These are phyloP conservation scores for Amphiprion clarkii DNA, from an alignment of 2,797 vertebrate species.

Conservation along the genomic window DNA sequence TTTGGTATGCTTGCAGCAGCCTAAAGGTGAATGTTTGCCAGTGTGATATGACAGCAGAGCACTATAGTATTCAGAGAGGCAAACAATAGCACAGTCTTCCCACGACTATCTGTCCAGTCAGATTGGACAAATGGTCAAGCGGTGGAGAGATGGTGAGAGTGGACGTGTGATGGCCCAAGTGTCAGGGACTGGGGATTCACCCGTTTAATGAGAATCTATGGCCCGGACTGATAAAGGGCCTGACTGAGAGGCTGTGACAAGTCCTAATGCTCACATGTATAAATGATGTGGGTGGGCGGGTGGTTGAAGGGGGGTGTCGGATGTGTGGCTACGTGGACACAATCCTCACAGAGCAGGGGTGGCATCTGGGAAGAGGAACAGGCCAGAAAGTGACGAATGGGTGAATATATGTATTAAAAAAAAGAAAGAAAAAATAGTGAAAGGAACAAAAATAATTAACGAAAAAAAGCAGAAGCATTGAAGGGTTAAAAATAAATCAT, in stretches of 20 bases:
- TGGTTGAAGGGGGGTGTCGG: constrained; percentile 47
- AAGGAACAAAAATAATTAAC: not conserved
- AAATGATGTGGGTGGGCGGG: constrained; percentile 77
- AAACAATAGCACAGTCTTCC: constrained; percentile 36
- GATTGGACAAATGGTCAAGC: constrained; percentile 69
- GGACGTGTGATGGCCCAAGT: constrained; percentile 77
- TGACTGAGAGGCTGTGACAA: constrained; percentile 81
- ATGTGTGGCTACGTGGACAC: constrained; percentile 54
- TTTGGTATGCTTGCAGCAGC: constrained; percentile 5
- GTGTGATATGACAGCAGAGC: constrained; percentile 3
- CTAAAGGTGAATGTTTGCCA: constrained; percentile 1
- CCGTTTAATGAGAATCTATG: constrained; percentile 84
- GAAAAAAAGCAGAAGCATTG: not conserved
- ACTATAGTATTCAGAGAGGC: constrained; percentile 6
- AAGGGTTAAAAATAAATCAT: not conserved
- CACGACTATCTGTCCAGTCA: constrained; percentile 62
- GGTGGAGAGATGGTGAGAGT: constrained; percentile 63
- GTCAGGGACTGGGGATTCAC: constrained; percentile 72
- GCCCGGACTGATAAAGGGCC: constrained; percentile 72
- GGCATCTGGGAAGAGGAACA: constrained; percentile 20
- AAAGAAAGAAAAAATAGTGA: not conserved
- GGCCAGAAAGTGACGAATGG: constrained; percentile 43
- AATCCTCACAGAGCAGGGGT: constrained; percentile 55
- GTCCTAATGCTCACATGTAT: constrained; percentile 82
- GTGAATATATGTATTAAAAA: constrained; percentile 3